Percentiles rank a stretch among this genome's conserved stretches.
Conservation (phyloP, 2,113 vertebrate species). For the Pelecanus crispus region DNA sequence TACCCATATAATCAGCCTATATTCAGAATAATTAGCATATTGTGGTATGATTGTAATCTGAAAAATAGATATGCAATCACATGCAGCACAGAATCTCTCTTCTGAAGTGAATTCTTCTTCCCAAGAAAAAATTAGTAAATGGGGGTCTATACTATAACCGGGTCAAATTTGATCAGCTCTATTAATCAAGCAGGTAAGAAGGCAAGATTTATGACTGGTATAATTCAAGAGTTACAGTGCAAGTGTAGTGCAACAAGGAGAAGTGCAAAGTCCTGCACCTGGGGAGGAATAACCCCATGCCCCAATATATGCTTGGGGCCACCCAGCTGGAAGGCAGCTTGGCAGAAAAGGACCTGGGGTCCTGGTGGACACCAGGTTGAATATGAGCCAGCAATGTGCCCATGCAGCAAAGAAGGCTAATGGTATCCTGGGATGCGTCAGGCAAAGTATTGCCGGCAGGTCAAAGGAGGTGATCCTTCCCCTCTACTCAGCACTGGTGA, state of each 20-base stretch:
- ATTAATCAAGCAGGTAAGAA: not conserved
- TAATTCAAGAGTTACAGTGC: not conserved
- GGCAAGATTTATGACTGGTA: not conserved
- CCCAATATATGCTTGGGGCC: not conserved
- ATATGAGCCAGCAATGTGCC: not conserved
- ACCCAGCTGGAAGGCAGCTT: not conserved
- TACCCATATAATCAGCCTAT: not conserved
- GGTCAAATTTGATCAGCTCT: not conserved
- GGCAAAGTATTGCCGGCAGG: not conserved
- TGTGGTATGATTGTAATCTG: not conserved
- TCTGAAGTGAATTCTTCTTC: not conserved
- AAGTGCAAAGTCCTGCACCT: not conserved
- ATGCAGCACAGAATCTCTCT: not conserved
- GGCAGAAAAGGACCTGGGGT: not conserved
- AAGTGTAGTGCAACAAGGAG: not conserved
- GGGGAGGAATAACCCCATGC: not conserved
- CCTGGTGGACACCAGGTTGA: not conserved
- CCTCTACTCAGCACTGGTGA: not conserved
- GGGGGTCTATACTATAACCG: not conserved
- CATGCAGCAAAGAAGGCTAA: not conserved
- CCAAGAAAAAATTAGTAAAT: not conserved
- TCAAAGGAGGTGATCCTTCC: not conserved
- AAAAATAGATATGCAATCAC: not conserved
- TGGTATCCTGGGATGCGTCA: not conserved
- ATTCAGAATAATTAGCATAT: not conserved